Evolutionary conservation across 2,113 vertebrate genomes (phyloP), one percentile per base, ranked within the genome.

Genomic region (Dasyornis broadbenti): DNA sequence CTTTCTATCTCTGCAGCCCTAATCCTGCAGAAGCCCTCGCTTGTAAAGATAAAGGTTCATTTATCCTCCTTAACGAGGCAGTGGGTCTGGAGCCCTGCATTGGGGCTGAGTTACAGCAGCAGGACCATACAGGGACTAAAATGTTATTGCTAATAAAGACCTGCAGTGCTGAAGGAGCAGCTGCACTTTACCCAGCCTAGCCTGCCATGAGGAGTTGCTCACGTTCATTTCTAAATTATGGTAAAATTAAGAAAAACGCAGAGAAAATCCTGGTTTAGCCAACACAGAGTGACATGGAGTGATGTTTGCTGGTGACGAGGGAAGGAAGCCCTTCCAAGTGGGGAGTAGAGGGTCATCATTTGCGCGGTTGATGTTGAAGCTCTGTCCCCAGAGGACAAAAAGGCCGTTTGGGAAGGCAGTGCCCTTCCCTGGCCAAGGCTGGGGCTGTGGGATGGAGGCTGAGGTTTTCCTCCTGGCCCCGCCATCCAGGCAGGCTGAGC

Each of bases 61-160:
- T 92, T 92, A 70, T 94, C 76, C 68, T 88, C 42, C 13, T 50
- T 88, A 83, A 70, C 13, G 68, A 93, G 92, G 82, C 85, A 50
- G 88, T 27, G 20, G 81, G 64, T 72, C 86, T 86, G 91, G 65
- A 93, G 44, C 60, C 37, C 42, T 2, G 3, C 26, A 21, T 52
- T 0, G 0, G 65, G 5, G 12, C 92, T 37, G 70, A 87, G 65
- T 84, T 91, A 27, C 71, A 65, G 50, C 90, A 82, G 77, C 87
- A 92, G 63, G 82, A 23, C 49, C 53, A 9, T 3, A 2, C 53
- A 37, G 63, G 14, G 70, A 77, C 88, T 69, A 4, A 88, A 82
- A 71, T 79, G 42, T 56, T 85, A 30, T 1, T 89, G 84, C 94
- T 85, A 17, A 76, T 69, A 82, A 75, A 90, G 61, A 31, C 24